phyloP scores from a whole-genome alignment of 2,888 invertebrate species.

The Dicyrtomina minuta region DNA sequence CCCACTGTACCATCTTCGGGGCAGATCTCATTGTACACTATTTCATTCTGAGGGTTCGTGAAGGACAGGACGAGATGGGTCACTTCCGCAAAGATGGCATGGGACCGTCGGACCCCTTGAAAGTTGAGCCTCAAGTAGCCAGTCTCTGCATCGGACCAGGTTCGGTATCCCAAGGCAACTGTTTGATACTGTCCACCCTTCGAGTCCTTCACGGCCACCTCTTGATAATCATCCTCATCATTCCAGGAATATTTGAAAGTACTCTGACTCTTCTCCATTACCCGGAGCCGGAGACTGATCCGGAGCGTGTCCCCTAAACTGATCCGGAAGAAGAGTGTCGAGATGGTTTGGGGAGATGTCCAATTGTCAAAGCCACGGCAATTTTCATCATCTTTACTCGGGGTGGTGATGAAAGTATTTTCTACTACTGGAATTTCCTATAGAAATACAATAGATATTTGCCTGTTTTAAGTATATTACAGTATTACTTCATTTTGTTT shows the following conservation, averaged over 20 bases:
- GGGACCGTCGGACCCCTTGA: constrained; percentile 37
- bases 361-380: constrained; percentile 38
- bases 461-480: too few relatives aligned
- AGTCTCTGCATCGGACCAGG: constrained; percentile 8
- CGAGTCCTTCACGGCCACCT: constrained; percentile 23
- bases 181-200: constrained; percentile 39
- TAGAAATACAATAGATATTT: not conserved
- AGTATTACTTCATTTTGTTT: too few relatives aligned
- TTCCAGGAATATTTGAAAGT: constrained; percentile 22
- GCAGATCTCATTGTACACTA: constrained; percentile 19
- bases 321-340: constrained; percentile 44
- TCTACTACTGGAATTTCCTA: constrained; percentile 43
- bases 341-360: constrained; percentile 23
- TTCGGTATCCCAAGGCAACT: constrained; percentile 43
- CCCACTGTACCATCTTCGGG: constrained; percentile 45
- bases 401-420: constrained; percentile 40
- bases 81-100: constrained; percentile 38
- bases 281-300: constrained; percentile 39
- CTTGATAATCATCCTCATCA: not conserved
- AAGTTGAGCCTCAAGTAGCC: constrained; percentile 48
- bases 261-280: constrained; percentile 36
- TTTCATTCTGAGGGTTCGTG: constrained; percentile 5
- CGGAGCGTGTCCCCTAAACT: constrained; percentile 32
- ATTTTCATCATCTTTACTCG: constrained; percentile 28
- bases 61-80: constrained; percentile 34